A percentile compares a stretch with the other conserved stretches of the same genome.
Conservation (phyloP, 2,888 invertebrate genomes). For the Hoplodrina blanda region DNA sequence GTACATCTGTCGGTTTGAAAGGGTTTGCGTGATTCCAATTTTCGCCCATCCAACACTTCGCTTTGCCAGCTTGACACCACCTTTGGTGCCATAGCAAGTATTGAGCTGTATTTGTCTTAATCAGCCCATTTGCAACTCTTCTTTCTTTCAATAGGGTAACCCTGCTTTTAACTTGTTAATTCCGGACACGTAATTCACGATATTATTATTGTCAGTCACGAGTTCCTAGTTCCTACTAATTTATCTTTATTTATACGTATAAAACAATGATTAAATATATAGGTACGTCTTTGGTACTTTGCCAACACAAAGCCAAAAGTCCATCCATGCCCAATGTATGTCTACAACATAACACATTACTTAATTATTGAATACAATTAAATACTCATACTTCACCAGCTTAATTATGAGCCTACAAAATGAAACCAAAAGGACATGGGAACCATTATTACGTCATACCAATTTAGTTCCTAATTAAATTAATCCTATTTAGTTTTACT, state of each 20-base stretch:
- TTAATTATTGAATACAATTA: neutral
- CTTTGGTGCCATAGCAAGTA: neutral
- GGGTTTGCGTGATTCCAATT: too few species aligned
- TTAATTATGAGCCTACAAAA: neutral
- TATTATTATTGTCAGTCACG: constrained; percentile 14
- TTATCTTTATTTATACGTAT: constrained; percentile 17
- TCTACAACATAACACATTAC: too few species aligned
- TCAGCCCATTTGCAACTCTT: neutral
- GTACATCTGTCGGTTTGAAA: too few species aligned
- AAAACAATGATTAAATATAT: neutral
- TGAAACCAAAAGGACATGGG: neutral
- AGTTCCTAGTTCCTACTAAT: constrained; percentile 1
- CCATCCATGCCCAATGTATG: neutral
- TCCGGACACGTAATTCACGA: constrained; percentile 5
- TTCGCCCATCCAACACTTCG: too few species aligned
- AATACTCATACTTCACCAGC: neutral
- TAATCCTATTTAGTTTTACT: too few species aligned
- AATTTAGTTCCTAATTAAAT: too few species aligned
- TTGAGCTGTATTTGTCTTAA: neutral
- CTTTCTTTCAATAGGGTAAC: neutral
- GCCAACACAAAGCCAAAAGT: constrained; percentile 30
- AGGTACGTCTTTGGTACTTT: constrained; percentile 23
- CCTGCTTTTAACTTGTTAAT: constrained; percentile 8
- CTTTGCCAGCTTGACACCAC: too few species aligned
- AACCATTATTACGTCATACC: too few species aligned